Base-by-base conservation (phyloP, 2,888 invertebrate species). In the Calameuta idolon region DNA sequence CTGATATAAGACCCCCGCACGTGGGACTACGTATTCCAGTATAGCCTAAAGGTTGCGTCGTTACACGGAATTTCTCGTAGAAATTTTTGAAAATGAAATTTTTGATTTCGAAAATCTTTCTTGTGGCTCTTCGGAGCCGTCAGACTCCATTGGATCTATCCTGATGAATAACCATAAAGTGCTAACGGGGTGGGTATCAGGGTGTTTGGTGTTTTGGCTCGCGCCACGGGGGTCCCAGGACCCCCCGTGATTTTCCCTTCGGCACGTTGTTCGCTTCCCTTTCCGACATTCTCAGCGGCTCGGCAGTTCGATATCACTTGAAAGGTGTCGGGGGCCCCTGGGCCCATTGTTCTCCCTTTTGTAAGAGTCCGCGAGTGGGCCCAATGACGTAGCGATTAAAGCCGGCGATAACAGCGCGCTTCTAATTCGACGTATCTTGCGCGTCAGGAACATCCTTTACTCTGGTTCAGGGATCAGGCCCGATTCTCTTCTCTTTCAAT, bases 181-280 rank as follows among this genome's bases (percentile, higher is more conserved):
- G 79, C 82, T 31, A 71, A 31, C 73, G 74, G 82, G 81, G 77
- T 78, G 84, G 84, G 83, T 77, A 83, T 84, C 83, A 83, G 81
- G 85, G 83, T 86, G 85, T 85, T 85, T 82, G 83, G 86, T 90
- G 87, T 90, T 90, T 90, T 89, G 89, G 87, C 86, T 88, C 86
- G 85, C 90, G 79, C 90, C 82, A 83, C 88, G 87, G 90, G 90
- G 90, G 83, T 88, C 84, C 15, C 31, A 12, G 31, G 71, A 71
- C 71, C 71, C 71, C 71, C 71, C 33, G 71, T 34, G 71, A 34
- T 31, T 55, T 55, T 71, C 71, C 71, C 71, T 71, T 34, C 71
- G 71, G 71, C 71, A 33, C 71, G 33, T 31, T 34, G 71, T 12
- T 71, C 71, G 33, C 71, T 71, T 71, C 71, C 71, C 33, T 34